Evolutionary conservation across 2,888 invertebrate genomes (phyloP).

Genomic region (Onchidella celtica): DNA sequence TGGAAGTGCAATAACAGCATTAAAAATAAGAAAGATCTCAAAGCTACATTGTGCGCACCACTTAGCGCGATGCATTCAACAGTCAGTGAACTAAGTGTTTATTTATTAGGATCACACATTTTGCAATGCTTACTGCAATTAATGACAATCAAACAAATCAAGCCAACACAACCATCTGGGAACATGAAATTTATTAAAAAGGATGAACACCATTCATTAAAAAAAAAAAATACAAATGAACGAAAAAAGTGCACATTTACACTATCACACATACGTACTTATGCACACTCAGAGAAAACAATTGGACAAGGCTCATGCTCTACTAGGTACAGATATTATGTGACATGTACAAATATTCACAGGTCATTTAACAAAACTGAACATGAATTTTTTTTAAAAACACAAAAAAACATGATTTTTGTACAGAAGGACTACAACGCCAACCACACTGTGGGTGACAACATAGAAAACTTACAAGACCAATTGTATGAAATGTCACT

Average conservation of each 20-base stretch:
- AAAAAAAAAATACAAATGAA: constrained; percentile 15
- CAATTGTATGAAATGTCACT: too few relatives aligned
- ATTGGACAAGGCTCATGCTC: neutral
- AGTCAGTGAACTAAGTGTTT: neutral
- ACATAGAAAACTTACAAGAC: too few relatives aligned
- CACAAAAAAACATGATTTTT: neutral
- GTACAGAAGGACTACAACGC: constrained; percentile 5
- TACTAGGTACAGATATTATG: neutral
- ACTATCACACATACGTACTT: constrained; percentile 12
- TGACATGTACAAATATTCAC: constrained; percentile 35
- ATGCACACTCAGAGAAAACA: neutral
- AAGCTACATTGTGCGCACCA: neutral
- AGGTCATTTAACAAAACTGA: neutral
- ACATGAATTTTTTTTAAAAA: too few relatives aligned
- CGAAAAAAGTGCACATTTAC: neutral
- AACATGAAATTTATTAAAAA: constrained; percentile 42
- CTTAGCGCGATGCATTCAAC: neutral
- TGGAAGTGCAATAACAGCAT: too few relatives aligned
- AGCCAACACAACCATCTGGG: constrained; percentile 28
- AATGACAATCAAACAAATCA: neutral
- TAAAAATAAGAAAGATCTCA: too few relatives aligned
- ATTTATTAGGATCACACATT: neutral
- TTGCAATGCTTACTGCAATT: neutral
- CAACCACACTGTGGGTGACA: neutral
- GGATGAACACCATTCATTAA: constrained; percentile 10